Percentiles rank a stretch among this genome's conserved stretches.
Conservation (phyloP, 2,888 invertebrate species). For the Drosophila macrospina region DNA sequence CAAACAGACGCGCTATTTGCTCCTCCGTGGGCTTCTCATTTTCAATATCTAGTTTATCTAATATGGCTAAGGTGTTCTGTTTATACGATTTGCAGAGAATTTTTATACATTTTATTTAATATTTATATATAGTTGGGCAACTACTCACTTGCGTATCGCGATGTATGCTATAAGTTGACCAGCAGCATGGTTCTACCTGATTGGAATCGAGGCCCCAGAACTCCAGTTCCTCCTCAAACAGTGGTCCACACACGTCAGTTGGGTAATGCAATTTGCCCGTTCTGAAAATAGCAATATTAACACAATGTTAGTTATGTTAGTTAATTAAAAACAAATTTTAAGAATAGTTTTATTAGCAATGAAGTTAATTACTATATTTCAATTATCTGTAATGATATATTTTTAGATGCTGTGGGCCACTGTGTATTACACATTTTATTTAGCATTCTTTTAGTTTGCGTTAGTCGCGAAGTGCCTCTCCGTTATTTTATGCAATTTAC, state of each 20-base stretch:
- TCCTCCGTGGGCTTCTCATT: slow-evolving; percentile 96
- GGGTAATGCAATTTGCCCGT: slow-evolving; percentile 98
- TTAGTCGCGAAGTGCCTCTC: no score
- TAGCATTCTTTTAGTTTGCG: no score
- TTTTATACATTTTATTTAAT: neutral
- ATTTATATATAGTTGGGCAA: neutral
- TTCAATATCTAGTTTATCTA: slow-evolving; percentile 98
- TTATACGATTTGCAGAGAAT: slow-evolving; percentile 1
- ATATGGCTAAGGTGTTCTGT: slow-evolving; percentile 96
- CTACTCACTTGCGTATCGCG: slow-evolving; percentile 91
- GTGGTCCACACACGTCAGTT: slow-evolving; percentile 98
- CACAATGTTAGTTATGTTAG: no score
- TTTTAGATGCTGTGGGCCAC: no score
- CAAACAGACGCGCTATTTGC: slow-evolving; percentile 96
- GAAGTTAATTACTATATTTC: no score
- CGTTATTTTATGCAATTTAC: no score
- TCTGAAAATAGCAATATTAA: slow-evolving; percentile 85
- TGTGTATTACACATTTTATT: no score
- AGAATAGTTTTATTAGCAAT: no score
- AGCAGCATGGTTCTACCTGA: slow-evolving; percentile 99
- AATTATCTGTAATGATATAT: no score
- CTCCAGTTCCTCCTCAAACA: slow-evolving; percentile 98
- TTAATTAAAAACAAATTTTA: no score
- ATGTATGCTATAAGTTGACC: slow-evolving; percentile 97
- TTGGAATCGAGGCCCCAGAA: slow-evolving; percentile 99